These are phyloP conservation scores for Rhegmatorhina hoffmannsi DNA, from an alignment of 2,113 vertebrate genomes.

Conservation along the genomic window DNA sequence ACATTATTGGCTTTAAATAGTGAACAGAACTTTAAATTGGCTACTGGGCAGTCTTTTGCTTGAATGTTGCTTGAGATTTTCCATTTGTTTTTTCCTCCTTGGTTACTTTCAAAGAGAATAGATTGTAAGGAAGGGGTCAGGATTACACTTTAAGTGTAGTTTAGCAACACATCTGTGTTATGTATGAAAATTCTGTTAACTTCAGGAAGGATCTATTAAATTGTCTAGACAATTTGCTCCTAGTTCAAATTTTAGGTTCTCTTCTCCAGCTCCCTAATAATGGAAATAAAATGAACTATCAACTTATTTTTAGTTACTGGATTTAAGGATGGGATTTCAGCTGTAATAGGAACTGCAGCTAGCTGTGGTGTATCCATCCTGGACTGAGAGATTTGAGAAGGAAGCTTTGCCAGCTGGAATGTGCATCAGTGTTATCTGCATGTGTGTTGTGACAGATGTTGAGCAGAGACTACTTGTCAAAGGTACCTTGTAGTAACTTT, in stretches of 20 bases:
- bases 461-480: constrained; percentile 30
- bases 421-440: not conserved
- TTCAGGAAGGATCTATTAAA: not conserved
- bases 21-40: not conserved
- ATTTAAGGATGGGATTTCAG: constrained; percentile 33
- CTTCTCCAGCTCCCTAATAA: not conserved
- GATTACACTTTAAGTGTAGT: not conserved
- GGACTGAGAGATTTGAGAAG: not conserved
- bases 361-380: not conserved
- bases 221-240: constrained; percentile 1
- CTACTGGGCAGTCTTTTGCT: not conserved
- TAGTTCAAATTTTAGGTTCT: not conserved
- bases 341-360: not conserved
- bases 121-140: not conserved
- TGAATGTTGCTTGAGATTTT: not conserved
- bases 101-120: not conserved
- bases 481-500: constrained; percentile 38
- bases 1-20: not conserved
- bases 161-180: not conserved
- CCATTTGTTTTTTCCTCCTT: not conserved
- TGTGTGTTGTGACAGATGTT: constrained; percentile 61
- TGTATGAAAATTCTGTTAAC: constrained; percentile 2
- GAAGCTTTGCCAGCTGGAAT: constrained; percentile 42
- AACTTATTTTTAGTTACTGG: constrained; percentile 33
- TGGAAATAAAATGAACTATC: constrained; percentile 33